Evolutionary conservation across 1,140 invertebrate species (phyloP).

Genomic region (Thalassaphorura encarpata): DNA sequence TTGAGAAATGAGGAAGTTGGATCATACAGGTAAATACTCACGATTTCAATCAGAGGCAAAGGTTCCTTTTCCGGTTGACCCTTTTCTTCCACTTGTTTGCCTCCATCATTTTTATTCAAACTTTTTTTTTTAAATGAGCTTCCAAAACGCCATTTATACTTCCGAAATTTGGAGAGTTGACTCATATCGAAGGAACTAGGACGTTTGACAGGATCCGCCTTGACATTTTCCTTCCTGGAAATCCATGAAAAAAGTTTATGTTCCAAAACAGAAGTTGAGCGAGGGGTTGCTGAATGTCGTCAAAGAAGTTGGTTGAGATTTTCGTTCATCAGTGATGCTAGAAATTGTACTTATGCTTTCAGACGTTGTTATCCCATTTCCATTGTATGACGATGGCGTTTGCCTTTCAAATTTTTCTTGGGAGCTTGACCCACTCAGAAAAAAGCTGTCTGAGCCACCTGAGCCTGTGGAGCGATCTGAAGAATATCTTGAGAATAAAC

Average conservation of each 20-base stretch:
- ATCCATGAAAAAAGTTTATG: slow-evolving; percentile 3
- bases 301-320: background rate
- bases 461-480: no score
- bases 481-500: no score
- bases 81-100: background rate
- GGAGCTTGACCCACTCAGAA: background rate
- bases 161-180: slow-evolving; percentile 3
- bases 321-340: background rate
- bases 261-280: slow-evolving; percentile 8
- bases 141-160: slow-evolving; percentile 10
- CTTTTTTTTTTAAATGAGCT: slow-evolving; percentile 5
- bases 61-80: background rate
- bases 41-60: no score
- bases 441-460: background rate
- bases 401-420: background rate
- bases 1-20: slow-evolving; percentile 19
- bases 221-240: background rate
- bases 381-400: background rate
- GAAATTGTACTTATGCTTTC: background rate
- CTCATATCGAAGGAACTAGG: slow-evolving; percentile 15
- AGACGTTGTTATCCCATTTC: background rate
- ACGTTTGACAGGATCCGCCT: background rate
- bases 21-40: slow-evolving; percentile 27
- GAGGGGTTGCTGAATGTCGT: background rate
- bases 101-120: background rate